Conservation (phyloP, 1,140 invertebrate species). For the Drosophila pseudoananassae region DNA sequence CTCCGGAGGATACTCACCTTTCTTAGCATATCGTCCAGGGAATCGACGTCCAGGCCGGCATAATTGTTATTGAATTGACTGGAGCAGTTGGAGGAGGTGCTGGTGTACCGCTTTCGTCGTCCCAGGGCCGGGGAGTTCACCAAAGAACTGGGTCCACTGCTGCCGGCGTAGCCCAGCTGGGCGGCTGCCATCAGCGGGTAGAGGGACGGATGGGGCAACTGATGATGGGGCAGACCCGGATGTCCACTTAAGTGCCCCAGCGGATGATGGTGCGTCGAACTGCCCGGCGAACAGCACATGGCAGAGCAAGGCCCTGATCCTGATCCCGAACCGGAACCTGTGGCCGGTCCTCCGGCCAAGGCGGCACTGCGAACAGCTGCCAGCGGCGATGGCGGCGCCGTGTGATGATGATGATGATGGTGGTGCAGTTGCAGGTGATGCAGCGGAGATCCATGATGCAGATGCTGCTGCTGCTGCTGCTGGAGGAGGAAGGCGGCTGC, state of each 20-base stretch:
- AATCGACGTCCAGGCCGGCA: slow-evolving; percentile 91
- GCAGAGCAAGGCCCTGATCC: slow-evolving; percentile 18
- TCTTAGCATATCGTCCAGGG: slow-evolving; percentile 91
- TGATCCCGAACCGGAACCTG: slow-evolving; percentile 8
- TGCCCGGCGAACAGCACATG: slow-evolving; percentile 57
- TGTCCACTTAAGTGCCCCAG: slow-evolving; percentile 18
- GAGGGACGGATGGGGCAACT: slow-evolving; percentile 63
- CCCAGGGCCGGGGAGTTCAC: slow-evolving; percentile 80
- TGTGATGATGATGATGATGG: slow-evolving; percentile 69
- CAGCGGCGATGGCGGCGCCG: slow-evolving; percentile 63
- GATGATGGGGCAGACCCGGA: slow-evolving; percentile 8
- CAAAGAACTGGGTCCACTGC: slow-evolving; percentile 77
- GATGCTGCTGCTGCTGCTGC: slow-evolving; percentile 65
- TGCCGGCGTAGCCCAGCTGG: slow-evolving; percentile 58
- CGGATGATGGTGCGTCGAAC: slow-evolving; percentile 45
- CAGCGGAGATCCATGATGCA: slow-evolving; percentile 54
- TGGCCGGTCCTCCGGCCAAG: slow-evolving; percentile 2
- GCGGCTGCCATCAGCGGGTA: slow-evolving; percentile 71
- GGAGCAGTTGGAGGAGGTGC: slow-evolving; percentile 83
- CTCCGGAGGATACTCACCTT: slow-evolving; percentile 86
- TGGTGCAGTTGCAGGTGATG: slow-evolving; percentile 59
- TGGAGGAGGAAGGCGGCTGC: slow-evolving; percentile 48
- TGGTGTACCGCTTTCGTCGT: slow-evolving; percentile 78
- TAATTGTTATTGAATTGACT: slow-evolving; percentile 87
- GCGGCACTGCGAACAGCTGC: slow-evolving; percentile 46